Conservation (phyloP, 2,888 invertebrate genomes). For the Pyralis farinalis region DNA sequence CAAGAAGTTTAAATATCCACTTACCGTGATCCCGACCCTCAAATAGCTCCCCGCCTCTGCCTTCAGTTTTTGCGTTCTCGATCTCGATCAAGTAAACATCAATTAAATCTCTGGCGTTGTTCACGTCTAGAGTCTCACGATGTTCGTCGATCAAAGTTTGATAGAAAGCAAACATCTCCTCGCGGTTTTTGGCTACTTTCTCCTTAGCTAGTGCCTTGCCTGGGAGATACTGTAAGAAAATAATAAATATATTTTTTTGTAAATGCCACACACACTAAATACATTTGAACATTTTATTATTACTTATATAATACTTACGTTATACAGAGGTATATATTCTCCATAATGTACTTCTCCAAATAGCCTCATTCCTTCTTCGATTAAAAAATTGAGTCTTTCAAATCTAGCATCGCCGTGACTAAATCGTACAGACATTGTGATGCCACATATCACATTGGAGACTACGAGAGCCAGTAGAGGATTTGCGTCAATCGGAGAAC, state of each 20-base stretch:
- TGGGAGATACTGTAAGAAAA: conserved; percentile 75
- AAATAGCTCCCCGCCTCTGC: conserved; percentile 86
- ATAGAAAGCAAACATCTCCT: conserved; percentile 92
- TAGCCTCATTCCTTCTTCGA: conserved; percentile 94
- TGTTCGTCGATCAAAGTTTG: conserved; percentile 92
- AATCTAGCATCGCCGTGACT: conserved; percentile 89
- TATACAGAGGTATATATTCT: conserved; percentile 91
- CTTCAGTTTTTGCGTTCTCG: conserved; percentile 89
- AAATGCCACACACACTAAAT: neutral
- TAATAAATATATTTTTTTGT: too few relatives aligned
- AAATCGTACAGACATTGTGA: conserved; percentile 94
- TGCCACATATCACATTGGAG: conserved; percentile 94
- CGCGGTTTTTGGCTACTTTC: conserved; percentile 85
- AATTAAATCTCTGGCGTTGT: conserved; percentile 90
- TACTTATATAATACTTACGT: conserved; percentile 65
- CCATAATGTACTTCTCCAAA: conserved; percentile 91
- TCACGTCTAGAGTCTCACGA: conserved; percentile 86
- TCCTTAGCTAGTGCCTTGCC: conserved; percentile 83
- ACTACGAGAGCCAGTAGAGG: conserved; percentile 89
- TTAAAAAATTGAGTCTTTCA: conserved; percentile 89
- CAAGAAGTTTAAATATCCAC: too few relatives aligned
- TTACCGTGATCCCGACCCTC: conserved; percentile 93
- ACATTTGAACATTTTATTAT: neutral
- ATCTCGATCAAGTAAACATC: conserved; percentile 94
- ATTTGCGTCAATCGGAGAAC: conserved; percentile 87